Conservation (phyloP, 2,113 vertebrate genomes). For the Phocoena sinus region DNA sequence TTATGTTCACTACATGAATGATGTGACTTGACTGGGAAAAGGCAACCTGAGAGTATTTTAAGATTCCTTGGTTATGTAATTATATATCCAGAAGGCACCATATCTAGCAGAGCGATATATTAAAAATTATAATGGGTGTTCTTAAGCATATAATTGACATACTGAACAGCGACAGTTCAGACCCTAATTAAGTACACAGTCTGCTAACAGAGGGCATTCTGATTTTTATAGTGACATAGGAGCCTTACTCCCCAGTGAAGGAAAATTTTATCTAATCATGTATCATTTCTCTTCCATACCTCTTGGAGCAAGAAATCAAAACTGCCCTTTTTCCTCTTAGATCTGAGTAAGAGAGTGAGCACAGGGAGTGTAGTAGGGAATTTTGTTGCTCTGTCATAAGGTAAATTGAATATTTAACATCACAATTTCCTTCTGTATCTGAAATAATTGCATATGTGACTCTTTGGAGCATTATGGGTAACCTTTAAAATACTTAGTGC, state of each 20-base stretch:
- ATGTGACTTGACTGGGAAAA: conserved; percentile 39
- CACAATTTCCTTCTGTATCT: neutral
- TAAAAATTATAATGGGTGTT: conserved; percentile 68
- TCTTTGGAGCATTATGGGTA: neutral
- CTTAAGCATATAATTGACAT: conserved; percentile 63
- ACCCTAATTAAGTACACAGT: conserved; percentile 47
- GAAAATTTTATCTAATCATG: conserved; percentile 38
- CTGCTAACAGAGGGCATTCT: conserved; percentile 33
- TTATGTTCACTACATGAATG: conserved; percentile 42
- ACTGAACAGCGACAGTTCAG: conserved; percentile 45
- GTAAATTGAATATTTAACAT: neutral
- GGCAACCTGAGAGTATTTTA: conserved; percentile 42
- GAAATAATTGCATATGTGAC: conserved; percentile 13
- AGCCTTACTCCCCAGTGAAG: neutral
- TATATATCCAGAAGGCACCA: conserved; percentile 59
- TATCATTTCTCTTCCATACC: neutral
- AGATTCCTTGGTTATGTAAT: conserved; percentile 56
- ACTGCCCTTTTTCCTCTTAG: neutral
- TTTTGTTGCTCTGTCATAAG: neutral
- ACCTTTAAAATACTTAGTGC: conserved; percentile 24
- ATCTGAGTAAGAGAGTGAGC: neutral
- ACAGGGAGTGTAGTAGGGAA: neutral
- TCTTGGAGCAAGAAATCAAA: conserved; percentile 31
- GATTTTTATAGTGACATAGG: conserved; percentile 17
- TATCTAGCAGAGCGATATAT: conserved; percentile 41